phyloP scores from a whole-genome alignment of 2,113 vertebrate genomes.

The Otus sunia region DNA sequence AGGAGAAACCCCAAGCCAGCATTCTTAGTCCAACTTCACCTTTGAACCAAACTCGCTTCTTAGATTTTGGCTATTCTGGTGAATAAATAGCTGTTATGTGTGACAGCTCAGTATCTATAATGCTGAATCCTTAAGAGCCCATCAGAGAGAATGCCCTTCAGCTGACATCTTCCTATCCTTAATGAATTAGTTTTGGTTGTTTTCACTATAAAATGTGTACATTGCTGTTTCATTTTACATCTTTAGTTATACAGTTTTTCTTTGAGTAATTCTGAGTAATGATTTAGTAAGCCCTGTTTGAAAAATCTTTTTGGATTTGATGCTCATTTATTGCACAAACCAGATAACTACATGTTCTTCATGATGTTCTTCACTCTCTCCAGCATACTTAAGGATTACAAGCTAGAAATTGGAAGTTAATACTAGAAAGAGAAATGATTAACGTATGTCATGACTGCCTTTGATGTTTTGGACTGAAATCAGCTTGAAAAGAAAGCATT shows the following conservation, averaged over 20 bases:
- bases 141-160: background rate
- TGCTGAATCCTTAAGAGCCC: background rate
- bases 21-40: background rate
- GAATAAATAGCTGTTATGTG: background rate
- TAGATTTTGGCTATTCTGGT: background rate
- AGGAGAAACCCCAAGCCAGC: background rate
- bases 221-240: background rate
- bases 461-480: background rate
- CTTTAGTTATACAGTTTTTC: background rate
- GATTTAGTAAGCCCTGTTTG: background rate
- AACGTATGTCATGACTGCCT: background rate
- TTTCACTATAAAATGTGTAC: background rate
- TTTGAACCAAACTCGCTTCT: background rate
- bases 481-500: background rate
- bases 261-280: background rate
- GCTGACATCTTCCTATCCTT: background rate
- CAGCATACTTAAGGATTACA: background rate
- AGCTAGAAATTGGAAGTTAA: background rate
- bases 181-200: background rate
- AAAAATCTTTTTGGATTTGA: conserved; percentile 15
- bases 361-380: background rate
- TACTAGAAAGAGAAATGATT: background rate
- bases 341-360: background rate
- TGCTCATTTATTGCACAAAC: background rate
- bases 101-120: background rate